phyloP scores from a whole-genome alignment of 2,797 vertebrate genomes.

The Todus mexicanus region DNA sequence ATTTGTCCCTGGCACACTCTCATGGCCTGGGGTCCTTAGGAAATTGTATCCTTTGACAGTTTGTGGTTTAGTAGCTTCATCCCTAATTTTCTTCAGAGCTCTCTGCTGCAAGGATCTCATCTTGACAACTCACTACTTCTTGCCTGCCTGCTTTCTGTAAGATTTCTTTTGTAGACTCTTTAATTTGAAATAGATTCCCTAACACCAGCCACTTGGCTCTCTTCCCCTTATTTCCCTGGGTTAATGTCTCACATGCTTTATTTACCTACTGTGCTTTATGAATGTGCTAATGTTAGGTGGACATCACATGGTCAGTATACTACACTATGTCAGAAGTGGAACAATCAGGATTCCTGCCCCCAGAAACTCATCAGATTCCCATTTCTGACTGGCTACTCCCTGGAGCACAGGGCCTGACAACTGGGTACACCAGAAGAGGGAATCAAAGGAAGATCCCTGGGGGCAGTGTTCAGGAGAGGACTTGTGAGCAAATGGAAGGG shows the following conservation, averaged over 20 bases:
- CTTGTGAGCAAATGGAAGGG: background rate
- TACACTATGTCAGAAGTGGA: background rate
- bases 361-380: background rate
- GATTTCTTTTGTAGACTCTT: background rate
- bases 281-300: accelerated
- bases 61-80: background rate
- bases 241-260: background rate
- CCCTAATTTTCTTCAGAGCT: background rate
- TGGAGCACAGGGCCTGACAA: background rate
- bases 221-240: background rate
- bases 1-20: background rate
- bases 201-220: background rate
- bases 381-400: background rate
- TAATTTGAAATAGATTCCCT: background rate
- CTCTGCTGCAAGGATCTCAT: background rate
- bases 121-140: background rate
- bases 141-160: background rate
- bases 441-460: background rate
- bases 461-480: background rate
- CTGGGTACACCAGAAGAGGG: background rate
- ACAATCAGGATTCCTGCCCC: background rate
- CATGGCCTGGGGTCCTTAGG: background rate
- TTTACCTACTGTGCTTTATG: background rate
- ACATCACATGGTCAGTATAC: background rate
- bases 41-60: background rate